phyloP scores from a whole-genome alignment of 2,113 vertebrate species.

The Zonotrichia leucophrys region DNA sequence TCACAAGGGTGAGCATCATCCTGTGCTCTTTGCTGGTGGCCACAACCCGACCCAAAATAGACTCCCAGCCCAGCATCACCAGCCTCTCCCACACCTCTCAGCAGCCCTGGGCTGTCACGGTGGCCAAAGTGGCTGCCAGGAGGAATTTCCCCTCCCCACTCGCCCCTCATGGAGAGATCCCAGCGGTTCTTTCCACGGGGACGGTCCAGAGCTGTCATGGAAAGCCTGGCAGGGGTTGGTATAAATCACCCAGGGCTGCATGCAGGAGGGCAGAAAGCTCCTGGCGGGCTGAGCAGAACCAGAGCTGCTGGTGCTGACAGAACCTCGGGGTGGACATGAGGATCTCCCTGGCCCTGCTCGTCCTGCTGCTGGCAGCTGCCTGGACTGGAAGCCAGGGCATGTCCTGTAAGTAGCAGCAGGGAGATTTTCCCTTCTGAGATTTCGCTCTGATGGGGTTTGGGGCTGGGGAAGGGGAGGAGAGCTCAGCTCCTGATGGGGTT shows the following conservation, averaged over 20 bases:
- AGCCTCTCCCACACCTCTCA: not conserved
- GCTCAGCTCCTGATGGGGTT: not conserved
- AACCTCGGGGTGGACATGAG: not conserved
- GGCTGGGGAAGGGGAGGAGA: fast-evolving
- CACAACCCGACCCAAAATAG: not conserved
- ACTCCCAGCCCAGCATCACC: not conserved
- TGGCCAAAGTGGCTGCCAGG: not conserved
- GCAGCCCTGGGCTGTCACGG: not conserved
- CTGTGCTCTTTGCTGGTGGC: not conserved
- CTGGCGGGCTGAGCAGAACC: fast-evolving
- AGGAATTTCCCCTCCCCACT: not conserved
- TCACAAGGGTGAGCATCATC: not conserved
- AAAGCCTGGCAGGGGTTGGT: not conserved
- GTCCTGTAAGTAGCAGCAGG: not conserved
- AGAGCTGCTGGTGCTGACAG: not conserved
- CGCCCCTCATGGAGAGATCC: not conserved
- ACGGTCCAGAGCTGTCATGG: not conserved
- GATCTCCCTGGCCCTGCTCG: not conserved
- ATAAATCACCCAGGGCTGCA: not conserved
- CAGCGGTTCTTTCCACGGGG: not conserved
- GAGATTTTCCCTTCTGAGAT: not conserved
- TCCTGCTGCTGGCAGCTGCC: not conserved
- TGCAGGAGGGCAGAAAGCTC: not conserved
- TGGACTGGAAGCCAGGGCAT: not conserved
- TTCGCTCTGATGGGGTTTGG: not conserved